phyloP scores from a whole-genome alignment of 2,888 invertebrate genomes.

The Monoplex corrugatus region DNA sequence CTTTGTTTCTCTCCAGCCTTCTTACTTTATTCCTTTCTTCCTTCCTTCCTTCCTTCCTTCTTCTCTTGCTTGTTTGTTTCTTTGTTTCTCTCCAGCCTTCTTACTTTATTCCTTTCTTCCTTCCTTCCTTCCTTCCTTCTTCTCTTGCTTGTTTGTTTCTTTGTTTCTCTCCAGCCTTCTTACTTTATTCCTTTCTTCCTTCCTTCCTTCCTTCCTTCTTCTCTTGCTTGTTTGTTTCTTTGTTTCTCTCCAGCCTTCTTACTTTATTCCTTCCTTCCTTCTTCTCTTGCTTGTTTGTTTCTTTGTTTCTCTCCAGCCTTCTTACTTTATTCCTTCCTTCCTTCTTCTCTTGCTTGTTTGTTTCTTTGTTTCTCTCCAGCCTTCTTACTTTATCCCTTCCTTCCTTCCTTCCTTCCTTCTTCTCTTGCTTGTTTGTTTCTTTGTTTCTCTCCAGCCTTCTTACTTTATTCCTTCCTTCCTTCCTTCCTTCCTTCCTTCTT shows the following conservation, averaged over 20 bases:
- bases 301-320: conserved; percentile 5
- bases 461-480: neutral
- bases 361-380: neutral
- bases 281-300: neutral
- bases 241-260: too few species aligned
- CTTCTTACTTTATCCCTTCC: neutral
- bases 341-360: neutral
- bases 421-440: too few species aligned
- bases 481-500: too few species aligned
- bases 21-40: neutral
- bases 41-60: neutral
- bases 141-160: neutral
- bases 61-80: neutral
- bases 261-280: neutral
- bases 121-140: neutral
- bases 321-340: neutral
- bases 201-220: neutral
- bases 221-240: too few species aligned
- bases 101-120: neutral
- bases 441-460: neutral
- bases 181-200: neutral
- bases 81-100: too few species aligned
- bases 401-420: neutral
- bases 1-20: neutral
- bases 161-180: neutral